Base-by-base conservation (phyloP, 2,113 vertebrate species). In the Stictonetta naevosa region DNA sequence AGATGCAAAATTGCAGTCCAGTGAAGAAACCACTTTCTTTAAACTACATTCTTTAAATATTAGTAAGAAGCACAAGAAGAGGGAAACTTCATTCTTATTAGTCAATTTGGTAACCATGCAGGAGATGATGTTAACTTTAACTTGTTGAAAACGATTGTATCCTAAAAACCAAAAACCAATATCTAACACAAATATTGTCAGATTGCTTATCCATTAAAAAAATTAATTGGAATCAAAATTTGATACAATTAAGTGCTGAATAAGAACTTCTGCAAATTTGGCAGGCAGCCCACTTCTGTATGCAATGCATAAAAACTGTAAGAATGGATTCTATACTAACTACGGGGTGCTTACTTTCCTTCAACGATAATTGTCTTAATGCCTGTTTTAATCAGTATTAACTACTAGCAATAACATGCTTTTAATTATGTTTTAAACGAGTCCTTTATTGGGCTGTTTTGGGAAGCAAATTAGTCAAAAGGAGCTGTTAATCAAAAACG, bases 371-470 rank as follows among this genome's bases (percentile, higher is more conserved):
- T 99, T 98, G 98, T 98, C 98, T 98, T 98, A 98, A 98, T 98
- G 98, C 92, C 98, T 96, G 97, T 98, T 99, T 98, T 99, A 98
- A 98, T 99, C 97, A 98, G 98, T 98, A 99, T 99, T 99, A 99
- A 99, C 98, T 98, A 97, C 97, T 94, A 98, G 98, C 99, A 99
- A 99, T 99, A 99, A 99, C 98, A 98, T 94, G 97, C 98, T 98
- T 98, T 99, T 99, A 99, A 99, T 99, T 99, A 99, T 98, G 98
- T 98, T 98, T 98, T 98, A 99, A 98, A 98, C 94, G 97, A 98
- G 98, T 97, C 98, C 97, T 98, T 98, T 98, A 98, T 98, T 98
- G 96, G 98, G 97, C 98, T 98, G 98, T 98, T 98, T 98, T 97
- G 98, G 97, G 98, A 98, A 98, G 98, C 98, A 98, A 99, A 98